phyloP scores from a whole-genome alignment of 2,113 vertebrate species.

The Eptesicus fuscus region DNA sequence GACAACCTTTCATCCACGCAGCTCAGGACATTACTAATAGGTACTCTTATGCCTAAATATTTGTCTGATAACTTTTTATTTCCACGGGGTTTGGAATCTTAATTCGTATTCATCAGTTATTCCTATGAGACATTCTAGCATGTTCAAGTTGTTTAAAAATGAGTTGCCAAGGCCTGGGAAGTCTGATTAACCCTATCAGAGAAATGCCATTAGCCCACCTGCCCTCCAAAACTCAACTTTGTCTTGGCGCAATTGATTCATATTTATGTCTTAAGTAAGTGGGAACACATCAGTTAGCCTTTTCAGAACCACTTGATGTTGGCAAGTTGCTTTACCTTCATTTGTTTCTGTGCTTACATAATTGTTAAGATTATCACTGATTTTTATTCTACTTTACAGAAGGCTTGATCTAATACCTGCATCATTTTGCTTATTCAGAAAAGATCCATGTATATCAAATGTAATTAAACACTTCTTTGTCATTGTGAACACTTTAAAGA shows the following conservation, averaged over 20 bases:
- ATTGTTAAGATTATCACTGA: background rate
- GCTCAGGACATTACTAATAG: slow-evolving; percentile 15
- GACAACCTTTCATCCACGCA: slow-evolving; percentile 33
- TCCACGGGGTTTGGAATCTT: background rate
- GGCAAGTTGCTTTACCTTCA: background rate
- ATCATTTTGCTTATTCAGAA: slow-evolving; percentile 32
- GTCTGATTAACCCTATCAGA: background rate
- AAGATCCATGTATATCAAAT: slow-evolving; percentile 38
- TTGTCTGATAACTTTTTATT: slow-evolving; percentile 26
- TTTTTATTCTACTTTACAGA: slow-evolving; percentile 18
- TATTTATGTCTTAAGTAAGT: background rate
- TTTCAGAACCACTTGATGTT: slow-evolving; percentile 22
- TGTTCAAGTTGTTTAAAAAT: slow-evolving; percentile 29
- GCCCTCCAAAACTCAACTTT: background rate
- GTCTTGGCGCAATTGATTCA: background rate
- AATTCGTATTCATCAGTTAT: slow-evolving; percentile 39
- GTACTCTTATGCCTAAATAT: background rate
- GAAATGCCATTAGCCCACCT: background rate
- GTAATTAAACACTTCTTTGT: slow-evolving; percentile 53
- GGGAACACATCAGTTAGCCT: background rate
- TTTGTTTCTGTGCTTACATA: background rate
- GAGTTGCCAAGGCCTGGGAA: background rate
- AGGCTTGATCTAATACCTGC: slow-evolving; percentile 5
- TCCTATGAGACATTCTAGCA: background rate
- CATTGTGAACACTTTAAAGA: slow-evolving; percentile 47